phyloP scores from a whole-genome alignment of 2,113 vertebrate genomes.

The Serilophus lunatus region DNA sequence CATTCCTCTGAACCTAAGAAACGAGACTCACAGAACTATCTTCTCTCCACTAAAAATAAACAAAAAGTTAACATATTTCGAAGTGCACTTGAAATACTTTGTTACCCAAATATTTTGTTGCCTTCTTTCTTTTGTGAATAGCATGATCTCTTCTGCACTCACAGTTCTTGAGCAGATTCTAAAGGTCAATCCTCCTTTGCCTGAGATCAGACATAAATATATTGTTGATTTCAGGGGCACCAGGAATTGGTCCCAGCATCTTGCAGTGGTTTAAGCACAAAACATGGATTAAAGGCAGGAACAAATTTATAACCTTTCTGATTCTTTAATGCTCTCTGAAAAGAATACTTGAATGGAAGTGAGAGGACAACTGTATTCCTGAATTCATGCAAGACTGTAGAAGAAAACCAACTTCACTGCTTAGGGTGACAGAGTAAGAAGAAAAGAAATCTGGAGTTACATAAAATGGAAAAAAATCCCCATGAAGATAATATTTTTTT shows the following conservation, averaged over 20 bases:
- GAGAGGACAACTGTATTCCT: neutral
- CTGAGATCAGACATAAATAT: neutral
- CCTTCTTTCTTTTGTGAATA: neutral
- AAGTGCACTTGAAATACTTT: constrained; percentile 47
- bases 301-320: neutral
- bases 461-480: neutral
- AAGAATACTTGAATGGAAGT: neutral
- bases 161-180: neutral
- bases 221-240: neutral
- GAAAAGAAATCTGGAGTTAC: neutral
- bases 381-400: neutral
- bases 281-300: neutral
- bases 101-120: constrained; percentile 23
- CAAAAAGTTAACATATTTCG: constrained; percentile 36
- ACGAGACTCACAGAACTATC: neutral
- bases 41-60: constrained; percentile 18
- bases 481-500: neutral
- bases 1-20: constrained; percentile 28
- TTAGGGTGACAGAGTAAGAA: neutral
- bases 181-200: neutral
- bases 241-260: neutral
- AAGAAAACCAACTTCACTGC: neutral
- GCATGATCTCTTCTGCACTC: neutral
- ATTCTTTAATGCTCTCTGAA: neutral
- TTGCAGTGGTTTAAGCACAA: neutral